Base-by-base conservation (phyloP, 2,797 vertebrate species). In the Enteromius viviparus region DNA sequence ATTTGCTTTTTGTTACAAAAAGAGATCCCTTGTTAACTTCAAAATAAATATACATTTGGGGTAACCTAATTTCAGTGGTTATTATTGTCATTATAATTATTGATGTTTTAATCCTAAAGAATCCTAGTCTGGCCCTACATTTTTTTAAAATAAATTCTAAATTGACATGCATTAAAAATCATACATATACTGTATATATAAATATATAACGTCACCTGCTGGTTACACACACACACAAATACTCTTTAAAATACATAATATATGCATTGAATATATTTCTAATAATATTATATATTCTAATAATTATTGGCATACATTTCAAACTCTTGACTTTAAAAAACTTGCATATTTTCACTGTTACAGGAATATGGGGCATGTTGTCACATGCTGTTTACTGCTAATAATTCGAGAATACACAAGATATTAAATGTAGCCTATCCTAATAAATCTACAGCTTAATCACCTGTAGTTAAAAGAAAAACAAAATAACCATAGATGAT, bases 1-100 rank as follows among this genome's bases (percentile, higher is more conserved):
- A 90, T 89, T 89, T 53, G 76, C 70, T 84, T 86, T 84, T 88
- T 88, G 89, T 91, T 92, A 86, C 89, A 91, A 89, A 84, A 81
- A 89, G 85, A 89, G 86, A 93, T 93, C 74, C 91, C 91, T 94
- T 94, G 91, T 93, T 93, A 92, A 94, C 91, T 92, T 93, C 91
- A 83, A 95, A 86, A 95, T 94, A 94, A 95, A 94, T 91, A 92
- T 92, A 91, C 92, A 93, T 94, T 94, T 94, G 93, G 90, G 91
- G 93, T 94, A 89, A 92, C 91, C 90, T 91, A 75, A 86, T 64
- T 70, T 29, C 76, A 82, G 51, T 88, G 78, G 78, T 62, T 89
- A 4, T 53, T 79, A 49, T 80, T 85, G 53, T 64, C 80, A 49
- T 71, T 32, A 34, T 34, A 34, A 65, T 4, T n/a, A 84, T 68